phyloP scores from a whole-genome alignment of 2,797 vertebrate genomes.

The Megaceryle alcyon region DNA sequence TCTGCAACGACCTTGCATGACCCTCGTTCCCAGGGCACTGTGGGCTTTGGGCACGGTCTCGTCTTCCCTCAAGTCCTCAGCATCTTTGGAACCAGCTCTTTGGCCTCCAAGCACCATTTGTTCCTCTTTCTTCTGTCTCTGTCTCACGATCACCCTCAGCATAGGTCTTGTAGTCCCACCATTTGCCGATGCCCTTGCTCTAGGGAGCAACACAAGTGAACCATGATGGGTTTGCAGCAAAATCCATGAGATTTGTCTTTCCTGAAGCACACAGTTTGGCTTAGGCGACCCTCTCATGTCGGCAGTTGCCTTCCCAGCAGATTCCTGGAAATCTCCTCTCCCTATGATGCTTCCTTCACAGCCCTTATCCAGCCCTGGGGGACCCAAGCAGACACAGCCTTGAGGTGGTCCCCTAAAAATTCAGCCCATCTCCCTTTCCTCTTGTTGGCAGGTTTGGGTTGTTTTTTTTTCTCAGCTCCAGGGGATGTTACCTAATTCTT shows the following conservation, averaged over 20 bases:
- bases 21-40: background rate
- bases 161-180: background rate
- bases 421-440: background rate
- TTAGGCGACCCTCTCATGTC: background rate
- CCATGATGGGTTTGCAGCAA: background rate
- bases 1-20: background rate
- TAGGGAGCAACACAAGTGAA: background rate
- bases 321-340: background rate
- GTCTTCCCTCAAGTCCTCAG: background rate
- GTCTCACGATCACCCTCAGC: background rate
- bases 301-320: background rate
- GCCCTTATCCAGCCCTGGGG: background rate
- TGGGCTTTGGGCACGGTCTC: background rate
- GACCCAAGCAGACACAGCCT: background rate
- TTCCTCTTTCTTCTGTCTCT: background rate
- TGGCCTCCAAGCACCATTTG: background rate
- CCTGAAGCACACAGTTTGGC: background rate
- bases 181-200: background rate
- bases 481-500: background rate
- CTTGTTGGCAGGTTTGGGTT: background rate
- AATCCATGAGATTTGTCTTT: background rate
- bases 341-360: background rate
- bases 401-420: background rate
- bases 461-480: background rate
- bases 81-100: background rate